Evolutionary conservation across 2,797 vertebrate species (phyloP).

Genomic region (Onychomys arenicola): DNA sequence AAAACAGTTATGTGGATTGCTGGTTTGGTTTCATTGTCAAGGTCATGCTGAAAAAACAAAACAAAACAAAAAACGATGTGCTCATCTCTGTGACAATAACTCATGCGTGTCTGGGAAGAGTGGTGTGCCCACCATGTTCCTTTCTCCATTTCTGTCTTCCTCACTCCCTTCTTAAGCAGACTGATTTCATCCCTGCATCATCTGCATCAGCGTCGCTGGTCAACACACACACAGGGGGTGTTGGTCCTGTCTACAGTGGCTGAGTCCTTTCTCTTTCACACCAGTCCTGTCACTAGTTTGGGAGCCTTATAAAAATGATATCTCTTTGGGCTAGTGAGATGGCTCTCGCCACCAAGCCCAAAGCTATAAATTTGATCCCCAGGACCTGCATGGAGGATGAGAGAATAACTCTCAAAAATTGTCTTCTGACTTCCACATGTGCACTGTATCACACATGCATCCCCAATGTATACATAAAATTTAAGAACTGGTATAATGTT

Average conservation of each 20-base stretch:
- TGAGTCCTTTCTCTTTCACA: no score
- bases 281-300: accelerated
- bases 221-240: neutral
- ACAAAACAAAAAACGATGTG: neutral
- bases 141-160: neutral
- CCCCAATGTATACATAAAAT: neutral
- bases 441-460: neutral
- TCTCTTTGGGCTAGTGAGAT: neutral
- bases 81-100: neutral
- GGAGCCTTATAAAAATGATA: neutral
- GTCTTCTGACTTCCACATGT: neutral
- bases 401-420: neutral
- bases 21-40: neutral
- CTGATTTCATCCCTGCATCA: neutral
- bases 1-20: neutral
- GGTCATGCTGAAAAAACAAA: neutral
- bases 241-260: neutral
- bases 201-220: no score
- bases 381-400: neutral
- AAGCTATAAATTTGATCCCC: neutral
- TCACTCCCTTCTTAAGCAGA: accelerated
- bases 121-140: accelerated
- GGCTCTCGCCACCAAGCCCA: neutral
- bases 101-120: neutral
- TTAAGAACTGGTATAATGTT: neutral